Base-by-base conservation (phyloP, 2,113 vertebrate genomes). In the Notechis scutatus region DNA sequence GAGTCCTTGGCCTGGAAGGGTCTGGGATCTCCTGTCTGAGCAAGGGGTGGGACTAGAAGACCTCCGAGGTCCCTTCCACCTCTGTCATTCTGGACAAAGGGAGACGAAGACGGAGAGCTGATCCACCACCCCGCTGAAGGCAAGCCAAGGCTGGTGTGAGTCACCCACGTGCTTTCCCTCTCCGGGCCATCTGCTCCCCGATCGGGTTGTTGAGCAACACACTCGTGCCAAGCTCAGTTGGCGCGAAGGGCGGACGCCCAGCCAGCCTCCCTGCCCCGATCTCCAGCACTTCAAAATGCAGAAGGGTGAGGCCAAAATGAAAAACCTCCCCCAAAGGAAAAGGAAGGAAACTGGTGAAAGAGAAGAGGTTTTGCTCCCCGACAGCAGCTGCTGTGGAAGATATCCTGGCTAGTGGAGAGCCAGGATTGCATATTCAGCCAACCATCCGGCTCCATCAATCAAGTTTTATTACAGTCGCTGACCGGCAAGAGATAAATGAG, bases 11-110 rank as follows among this genome's bases (percentile, higher is more conserved):
- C 3, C 57, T 26, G 57, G 57, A 26, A 26, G 26, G 54, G 15
- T 15, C 52, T 14, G 14, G 56, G 56, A 20, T 8, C 56, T 57
- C 56, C 56, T 57, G 56, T 6, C 21, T 57, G 21, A 57, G 56
- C 2, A 24, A 5, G 56, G 56, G 56, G 21, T 8, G 23, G 56
- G 56, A 57, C 56, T 24, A 57, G 21, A 57, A 57, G 56, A 8
- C 15, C 1, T 55, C 21, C 54, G 2, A 15, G 8, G 3, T 0
- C 3, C 42, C 59, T 18, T 0, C 4, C 0, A 9, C 2, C 26
- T 23, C 9, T n/a, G 9, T 24, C n/a, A 7, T 26, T 18, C 21
- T 64, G n/a, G 7, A n/a, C 24, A 9, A 3, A 50, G 24, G 24
- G 10, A 1, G 52, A 54, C 15, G 55, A 88, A 47, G 47, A 47